Percentiles rank a stretch among this genome's conserved stretches.
Conservation (phyloP, 2,113 vertebrate genomes). For the Furnarius figulus region DNA sequence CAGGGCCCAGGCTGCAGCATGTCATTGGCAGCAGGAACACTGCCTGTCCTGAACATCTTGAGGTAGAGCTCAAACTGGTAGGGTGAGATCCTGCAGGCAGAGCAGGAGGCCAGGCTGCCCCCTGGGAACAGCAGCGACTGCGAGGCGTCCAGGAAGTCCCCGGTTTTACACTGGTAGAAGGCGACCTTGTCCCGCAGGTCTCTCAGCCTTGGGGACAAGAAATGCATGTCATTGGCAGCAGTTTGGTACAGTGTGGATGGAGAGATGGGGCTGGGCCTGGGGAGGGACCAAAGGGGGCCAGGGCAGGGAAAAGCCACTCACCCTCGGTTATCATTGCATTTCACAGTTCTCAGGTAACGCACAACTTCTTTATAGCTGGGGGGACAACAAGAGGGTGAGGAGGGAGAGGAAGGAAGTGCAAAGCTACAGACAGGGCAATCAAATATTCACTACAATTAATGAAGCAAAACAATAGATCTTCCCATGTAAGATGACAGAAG, state of each 20-base stretch:
- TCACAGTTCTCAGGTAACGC: constrained; percentile 67
- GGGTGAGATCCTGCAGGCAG: background rate
- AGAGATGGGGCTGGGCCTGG: no score
- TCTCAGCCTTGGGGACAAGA: background rate
- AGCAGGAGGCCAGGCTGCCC: constrained; percentile 10
- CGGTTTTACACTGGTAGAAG: constrained; percentile 62
- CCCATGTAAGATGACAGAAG: background rate
- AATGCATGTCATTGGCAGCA: background rate
- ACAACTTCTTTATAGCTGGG: constrained; percentile 63
- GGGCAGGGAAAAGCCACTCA: background rate
- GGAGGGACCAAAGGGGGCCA: no score
- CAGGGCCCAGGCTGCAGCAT: background rate
- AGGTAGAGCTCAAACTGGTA: constrained; percentile 51
- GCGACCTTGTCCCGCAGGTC: constrained; percentile 44
- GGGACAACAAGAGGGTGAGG: background rate
- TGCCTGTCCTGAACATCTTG: constrained; percentile 60
- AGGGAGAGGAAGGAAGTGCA: background rate
- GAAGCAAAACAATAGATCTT: background rate
- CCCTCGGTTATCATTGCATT: constrained; percentile 29
- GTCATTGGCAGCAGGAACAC: constrained; percentile 16
- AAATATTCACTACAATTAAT: background rate
- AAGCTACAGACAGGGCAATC: background rate
- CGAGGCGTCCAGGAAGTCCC: background rate
- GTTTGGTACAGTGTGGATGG: background rate
- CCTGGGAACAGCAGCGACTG: background rate